These are phyloP conservation scores for human DNA, from an alignment of 2,113 vertebrate species.

Conservation along the genomic window GRCh38 chr15:33541501-33542000, in stretches of 20 bases:
- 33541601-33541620: background rate
- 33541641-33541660: background rate
- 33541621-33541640: background rate
- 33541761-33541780: background rate
- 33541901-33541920: background rate
- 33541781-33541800: background rate
- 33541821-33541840: background rate
- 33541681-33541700: slow-evolving; percentile 9
- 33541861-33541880: background rate
- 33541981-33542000: background rate
- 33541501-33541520: background rate
- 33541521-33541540: background rate
- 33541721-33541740: background rate
- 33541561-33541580: background rate
- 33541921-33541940: background rate
- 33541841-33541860: background rate
- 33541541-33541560: background rate
- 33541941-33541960: background rate
- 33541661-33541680: background rate
- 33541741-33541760: background rate
- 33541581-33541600: background rate
- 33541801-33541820: background rate
- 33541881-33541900: background rate
- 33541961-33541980: slow-evolving; percentile 30
- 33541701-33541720: background rate